These are phyloP conservation scores for Bubo scandiacus DNA, from an alignment of 2,113 vertebrate genomes.

Conservation along the genomic window DNA sequence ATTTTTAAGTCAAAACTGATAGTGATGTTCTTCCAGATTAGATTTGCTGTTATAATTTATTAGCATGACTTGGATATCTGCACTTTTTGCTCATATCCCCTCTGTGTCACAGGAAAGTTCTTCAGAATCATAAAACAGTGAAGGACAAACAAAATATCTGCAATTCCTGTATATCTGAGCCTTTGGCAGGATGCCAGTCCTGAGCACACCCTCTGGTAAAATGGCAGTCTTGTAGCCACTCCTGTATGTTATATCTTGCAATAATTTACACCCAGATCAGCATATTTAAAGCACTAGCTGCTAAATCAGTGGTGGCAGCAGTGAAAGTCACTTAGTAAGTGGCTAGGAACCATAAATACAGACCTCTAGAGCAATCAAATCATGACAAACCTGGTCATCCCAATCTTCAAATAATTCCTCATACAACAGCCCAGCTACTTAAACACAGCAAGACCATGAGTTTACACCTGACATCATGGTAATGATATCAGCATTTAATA, in stretches of 20 bases:
- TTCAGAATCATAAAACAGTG: background rate
- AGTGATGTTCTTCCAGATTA: background rate
- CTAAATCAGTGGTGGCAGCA: background rate
- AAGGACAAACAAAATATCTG: background rate
- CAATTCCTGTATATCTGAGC: background rate
- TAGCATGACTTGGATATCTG: background rate
- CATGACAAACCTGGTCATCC: background rate
- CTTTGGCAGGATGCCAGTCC: background rate
- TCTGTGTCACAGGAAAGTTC: background rate
- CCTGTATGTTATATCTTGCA: background rate
- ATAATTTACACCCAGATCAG: background rate
- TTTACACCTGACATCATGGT: background rate
- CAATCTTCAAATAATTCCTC: background rate
- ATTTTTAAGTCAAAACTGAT: background rate
- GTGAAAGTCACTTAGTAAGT: background rate
- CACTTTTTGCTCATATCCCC: background rate
- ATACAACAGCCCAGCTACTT: background rate
- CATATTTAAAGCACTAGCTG: background rate
- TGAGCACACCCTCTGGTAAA: background rate
- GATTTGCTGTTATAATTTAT: background rate
- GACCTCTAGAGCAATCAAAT: background rate
- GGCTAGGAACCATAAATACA: background rate
- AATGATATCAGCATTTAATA: too few species aligned
- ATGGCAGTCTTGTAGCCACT: background rate
- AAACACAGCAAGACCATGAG: background rate